Conservation (phyloP, 1,140 invertebrate genomes). For the Drosophila melanica region DNA sequence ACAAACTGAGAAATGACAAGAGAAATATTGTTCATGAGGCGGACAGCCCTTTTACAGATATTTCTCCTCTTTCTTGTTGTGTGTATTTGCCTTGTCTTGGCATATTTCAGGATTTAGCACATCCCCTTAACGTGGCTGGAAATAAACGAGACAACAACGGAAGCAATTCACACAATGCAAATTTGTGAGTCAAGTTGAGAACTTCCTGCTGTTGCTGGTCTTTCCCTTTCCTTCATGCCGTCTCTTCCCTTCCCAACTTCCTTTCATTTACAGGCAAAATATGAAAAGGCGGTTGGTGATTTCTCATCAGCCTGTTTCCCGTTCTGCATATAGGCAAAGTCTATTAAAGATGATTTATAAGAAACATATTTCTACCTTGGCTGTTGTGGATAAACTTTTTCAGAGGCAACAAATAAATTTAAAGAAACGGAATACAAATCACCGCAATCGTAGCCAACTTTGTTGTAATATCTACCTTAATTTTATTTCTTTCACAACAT, state of each 20-base stretch:
- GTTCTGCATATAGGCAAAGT: conserved; percentile 21
- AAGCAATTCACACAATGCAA: conserved; percentile 68
- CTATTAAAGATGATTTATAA: conserved; percentile 43
- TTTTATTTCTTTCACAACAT: conserved; percentile 13
- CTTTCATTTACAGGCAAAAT: conserved; percentile 23
- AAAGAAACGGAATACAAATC: conserved; percentile 23
- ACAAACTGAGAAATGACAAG: neutral
- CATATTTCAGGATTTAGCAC: conserved; percentile 20
- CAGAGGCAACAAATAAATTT: conserved; percentile 14
- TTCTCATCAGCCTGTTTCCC: conserved; percentile 14
- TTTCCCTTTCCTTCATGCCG: neutral
- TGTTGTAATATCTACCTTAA: neutral
- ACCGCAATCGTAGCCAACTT: conserved; percentile 16
- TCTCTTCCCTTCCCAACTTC: neutral
- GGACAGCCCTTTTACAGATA: too few relatives aligned
- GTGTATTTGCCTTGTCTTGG: conserved; percentile 8
- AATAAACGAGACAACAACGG: conserved; percentile 49
- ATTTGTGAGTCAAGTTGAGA: conserved; percentile 56
- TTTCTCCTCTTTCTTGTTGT: conserved; percentile 3
- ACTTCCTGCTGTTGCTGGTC: conserved; percentile 19
- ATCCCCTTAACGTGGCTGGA: conserved; percentile 4
- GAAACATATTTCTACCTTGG: conserved; percentile 9
- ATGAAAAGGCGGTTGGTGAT: conserved; percentile 20
- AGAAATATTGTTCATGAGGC: neutral
- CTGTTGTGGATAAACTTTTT: conserved; percentile 25